Evolutionary conservation across 2,113 vertebrate genomes (phyloP).

Genomic region (Sorex fumeus): DNA sequence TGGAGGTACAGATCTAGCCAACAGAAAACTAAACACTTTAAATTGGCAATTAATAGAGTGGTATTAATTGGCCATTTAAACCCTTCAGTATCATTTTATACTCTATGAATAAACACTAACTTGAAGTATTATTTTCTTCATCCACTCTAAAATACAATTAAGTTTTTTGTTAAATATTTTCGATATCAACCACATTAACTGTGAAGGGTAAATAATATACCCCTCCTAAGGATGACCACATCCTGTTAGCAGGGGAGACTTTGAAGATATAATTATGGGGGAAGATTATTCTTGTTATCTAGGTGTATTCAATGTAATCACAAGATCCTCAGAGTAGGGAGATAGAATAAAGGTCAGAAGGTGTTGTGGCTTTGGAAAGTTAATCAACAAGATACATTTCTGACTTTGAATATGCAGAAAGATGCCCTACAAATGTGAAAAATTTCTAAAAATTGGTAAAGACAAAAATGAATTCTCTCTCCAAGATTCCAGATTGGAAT

Average conservation of each 20-base stretch:
- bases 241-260: not conserved
- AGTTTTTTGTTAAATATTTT: not conserved
- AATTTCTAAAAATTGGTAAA: not conserved
- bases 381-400: not conserved
- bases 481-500: not conserved
- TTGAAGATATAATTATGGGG: not conserved
- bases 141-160: not conserved
- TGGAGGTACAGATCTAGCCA: not conserved
- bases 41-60: not conserved
- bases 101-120: not conserved
- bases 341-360: not conserved
- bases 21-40: not conserved
- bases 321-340: not conserved
- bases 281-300: not conserved
- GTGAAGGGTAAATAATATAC: not conserved
- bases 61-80: not conserved
- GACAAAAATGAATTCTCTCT: not conserved
- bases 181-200: not conserved
- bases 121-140: not conserved
- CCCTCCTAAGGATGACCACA: not conserved
- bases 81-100: not conserved
- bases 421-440: not conserved
- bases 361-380: not conserved
- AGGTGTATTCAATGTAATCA: not conserved
- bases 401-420: not conserved